A percentile compares a stretch with the other conserved stretches of the same genome.
phyloP scores from a whole-genome alignment of 2,797 vertebrate species.

The Carduelis carduelis region DNA sequence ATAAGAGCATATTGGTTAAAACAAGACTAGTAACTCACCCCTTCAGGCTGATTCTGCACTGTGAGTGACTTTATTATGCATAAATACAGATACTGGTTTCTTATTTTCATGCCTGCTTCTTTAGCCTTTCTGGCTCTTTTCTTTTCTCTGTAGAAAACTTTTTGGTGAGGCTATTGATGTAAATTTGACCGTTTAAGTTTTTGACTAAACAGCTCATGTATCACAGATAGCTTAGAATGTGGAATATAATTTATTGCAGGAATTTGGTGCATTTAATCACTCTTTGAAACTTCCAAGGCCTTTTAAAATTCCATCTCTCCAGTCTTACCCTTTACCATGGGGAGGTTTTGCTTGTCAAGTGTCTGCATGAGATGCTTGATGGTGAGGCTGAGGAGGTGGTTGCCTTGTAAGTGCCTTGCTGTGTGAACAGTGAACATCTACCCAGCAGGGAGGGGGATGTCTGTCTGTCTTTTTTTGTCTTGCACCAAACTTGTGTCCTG shows the following conservation, averaged over 20 bases:
- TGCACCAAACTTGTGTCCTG: not conserved
- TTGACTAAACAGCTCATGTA: constrained; percentile 33
- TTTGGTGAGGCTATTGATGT: constrained; percentile 40
- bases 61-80: not conserved
- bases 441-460: not conserved
- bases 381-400: not conserved
- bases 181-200: constrained; percentile 67
- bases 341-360: not conserved
- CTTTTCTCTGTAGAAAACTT: not conserved
- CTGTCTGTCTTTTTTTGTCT: not conserved
- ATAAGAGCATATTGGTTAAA: not conserved
- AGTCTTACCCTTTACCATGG: not conserved
- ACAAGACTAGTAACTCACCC: not conserved
- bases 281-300: not conserved
- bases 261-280: constrained; percentile 12
- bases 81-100: not conserved
- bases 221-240: constrained; percentile 44
- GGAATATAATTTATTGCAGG: constrained; percentile 36
- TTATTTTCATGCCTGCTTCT: not conserved
- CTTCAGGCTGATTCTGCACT: not conserved
- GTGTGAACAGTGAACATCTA: not conserved
- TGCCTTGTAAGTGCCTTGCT: not conserved
- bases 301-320: not conserved
- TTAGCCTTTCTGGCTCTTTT: not conserved
- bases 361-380: fast-evolving